A percentile compares a stretch with the other conserved stretches of the same genome.
Evolutionary conservation across 2,797 vertebrate species (phyloP).

Genomic region (Vipera ursinii): DNA sequence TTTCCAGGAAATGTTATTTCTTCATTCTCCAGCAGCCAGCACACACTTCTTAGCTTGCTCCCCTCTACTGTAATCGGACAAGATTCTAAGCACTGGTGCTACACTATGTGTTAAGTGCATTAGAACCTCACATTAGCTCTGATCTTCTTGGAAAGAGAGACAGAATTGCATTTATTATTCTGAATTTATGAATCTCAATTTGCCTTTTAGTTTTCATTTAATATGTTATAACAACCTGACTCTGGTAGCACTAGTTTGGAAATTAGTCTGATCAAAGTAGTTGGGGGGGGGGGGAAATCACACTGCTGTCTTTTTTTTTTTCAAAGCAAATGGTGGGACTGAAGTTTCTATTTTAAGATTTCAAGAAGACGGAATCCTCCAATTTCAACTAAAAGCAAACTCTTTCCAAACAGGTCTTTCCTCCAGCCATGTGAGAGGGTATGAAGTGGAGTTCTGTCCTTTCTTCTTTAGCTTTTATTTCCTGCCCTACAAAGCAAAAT

Average conservation of each 20-base stretch:
- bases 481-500: neutral
- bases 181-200: neutral
- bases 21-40: neutral
- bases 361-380: neutral
- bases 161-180: neutral
- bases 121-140: neutral
- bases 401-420: neutral
- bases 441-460: neutral
- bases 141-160: neutral
- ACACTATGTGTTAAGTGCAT: neutral
- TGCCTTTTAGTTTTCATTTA: neutral
- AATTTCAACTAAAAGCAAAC: neutral
- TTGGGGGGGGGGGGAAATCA: neutral
- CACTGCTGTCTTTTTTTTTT: neutral
- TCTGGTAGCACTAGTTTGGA: neutral
- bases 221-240: neutral
- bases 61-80: neutral
- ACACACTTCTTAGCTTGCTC: neutral
- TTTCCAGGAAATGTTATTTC: neutral
- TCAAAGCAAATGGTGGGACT: no score
- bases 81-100: neutral
- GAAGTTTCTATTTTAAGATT: neutral
- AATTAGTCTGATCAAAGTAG: neutral
- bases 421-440: neutral
- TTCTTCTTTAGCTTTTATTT: neutral